phyloP scores from a whole-genome alignment of 1,140 invertebrate genomes.

The Spodoptera frugiperda region DNA sequence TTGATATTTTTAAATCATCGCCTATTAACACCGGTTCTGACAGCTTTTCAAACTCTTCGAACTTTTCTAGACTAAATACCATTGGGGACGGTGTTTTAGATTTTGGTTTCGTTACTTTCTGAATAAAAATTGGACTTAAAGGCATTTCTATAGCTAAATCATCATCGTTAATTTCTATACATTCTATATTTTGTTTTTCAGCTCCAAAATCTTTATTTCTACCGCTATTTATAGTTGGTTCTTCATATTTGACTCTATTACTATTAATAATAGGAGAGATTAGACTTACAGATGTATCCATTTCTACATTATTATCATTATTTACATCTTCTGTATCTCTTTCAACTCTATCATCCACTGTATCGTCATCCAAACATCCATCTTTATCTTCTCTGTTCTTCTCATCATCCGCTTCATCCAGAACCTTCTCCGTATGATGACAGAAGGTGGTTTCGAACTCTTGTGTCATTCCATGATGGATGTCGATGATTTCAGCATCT shows the following conservation, averaged over 20 bases:
- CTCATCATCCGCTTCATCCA: neutral
- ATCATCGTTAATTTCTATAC: constrained; percentile 12
- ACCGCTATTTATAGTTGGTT: neutral
- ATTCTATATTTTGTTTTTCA: neutral
- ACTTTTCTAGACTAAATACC: constrained; percentile 66
- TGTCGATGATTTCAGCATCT: constrained; percentile 63
- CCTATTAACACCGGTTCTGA: constrained; percentile 66
- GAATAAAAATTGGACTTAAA: constrained; percentile 53
- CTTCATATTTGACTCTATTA: neutral
- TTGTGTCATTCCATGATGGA: constrained; percentile 59
- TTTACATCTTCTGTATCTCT: constrained; percentile 31
- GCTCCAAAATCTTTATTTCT: neutral
- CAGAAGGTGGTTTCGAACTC: constrained; percentile 67
- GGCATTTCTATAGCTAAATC: constrained; percentile 20
- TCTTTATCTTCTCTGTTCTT: neutral
- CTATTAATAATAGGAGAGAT: constrained; percentile 21
- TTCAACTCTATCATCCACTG: neutral
- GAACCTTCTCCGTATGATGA: constrained; percentile 16
- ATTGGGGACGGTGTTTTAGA: constrained; percentile 58
- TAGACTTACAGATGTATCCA: neutral
- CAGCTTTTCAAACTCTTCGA: constrained; percentile 77
- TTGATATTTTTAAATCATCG: constrained; percentile 60
- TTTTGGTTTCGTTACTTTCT: constrained; percentile 51
- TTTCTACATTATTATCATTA: constrained; percentile 19
- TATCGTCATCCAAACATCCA: neutral